Evolutionary conservation across 2,113 vertebrate species (phyloP), one percentile per base, ranked within the genome.

Genomic region (Hippopotamus amphibius): DNA sequence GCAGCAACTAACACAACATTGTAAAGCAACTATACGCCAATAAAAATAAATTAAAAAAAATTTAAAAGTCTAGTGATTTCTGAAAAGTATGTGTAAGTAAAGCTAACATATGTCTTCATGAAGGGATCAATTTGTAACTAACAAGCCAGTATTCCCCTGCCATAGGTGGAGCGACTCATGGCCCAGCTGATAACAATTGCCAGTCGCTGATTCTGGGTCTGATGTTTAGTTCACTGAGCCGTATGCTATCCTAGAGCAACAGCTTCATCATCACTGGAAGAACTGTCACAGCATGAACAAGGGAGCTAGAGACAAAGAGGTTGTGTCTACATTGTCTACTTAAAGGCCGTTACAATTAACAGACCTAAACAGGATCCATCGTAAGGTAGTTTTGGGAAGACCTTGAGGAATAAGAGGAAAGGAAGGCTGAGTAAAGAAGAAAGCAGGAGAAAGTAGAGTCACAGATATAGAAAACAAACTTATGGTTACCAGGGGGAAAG

Each of bases 31-130:
- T 57, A 57, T 57, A 57, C 55, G 6, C 55, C 0, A 2, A 21
- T 21, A 21, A 57, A 57, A 55, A 55, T 17, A 16, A 55, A 55
- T 19, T 6, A 21, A 55, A 37, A 37, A 37, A 37, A 37, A 37
- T 95, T 37, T 68, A 69, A 61, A 89, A 81, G 48, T 63, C 16
- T n/a, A 46, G 33, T 71, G 53, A 94, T 43, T 88, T 95, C 57
- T 84, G 37, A 83, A 92, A 96, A 90, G 48, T 66, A 88, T 41
- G 85, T 79, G 30, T 77, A 84, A 92, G 50, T 66, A 69, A 88
- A 95, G 50, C 46, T 50, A 96, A 83, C 33, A 66, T 33, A 46
- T 6, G 4, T 79, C 69, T 90, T 90, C 22, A 90, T 90, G 48
- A 87, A 72, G 57, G n/a, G 65, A 80, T 26, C 11, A 55, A 80